Evolutionary conservation across 2,888 invertebrate genomes (phyloP), one percentile per base, ranked within the genome.

Genomic region (Oscheius sp.): DNA sequence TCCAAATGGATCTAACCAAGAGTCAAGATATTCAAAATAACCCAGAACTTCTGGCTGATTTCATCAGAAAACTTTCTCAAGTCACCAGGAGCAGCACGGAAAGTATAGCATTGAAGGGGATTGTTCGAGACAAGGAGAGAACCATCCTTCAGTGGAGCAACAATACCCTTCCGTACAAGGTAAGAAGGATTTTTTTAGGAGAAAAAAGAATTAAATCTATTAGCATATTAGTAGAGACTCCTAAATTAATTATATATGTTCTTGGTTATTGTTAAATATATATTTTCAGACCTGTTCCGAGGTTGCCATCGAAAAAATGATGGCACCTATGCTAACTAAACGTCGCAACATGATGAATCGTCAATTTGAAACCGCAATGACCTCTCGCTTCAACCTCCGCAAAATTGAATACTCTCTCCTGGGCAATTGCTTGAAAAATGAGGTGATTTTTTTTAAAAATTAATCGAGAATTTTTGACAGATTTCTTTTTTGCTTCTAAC

Each of bases 321-420:
- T 67, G 17, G 45, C 45, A 20, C 71, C 70, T 44, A 78, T 79
- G 80, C 63, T 72, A 63, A 71, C 71, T 38, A 77, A 75, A 54
- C 68, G 74, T 47, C 70, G 80, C 30, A 70, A 68, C 45, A 72
- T 67, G 38, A 73, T 78, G 47, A 77, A 73, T 59, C 63, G 74
- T 22, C 74, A 75, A 38, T 82, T 82, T 47, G 71, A 70, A 56
- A 74, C 72, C 45, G 65, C 70, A 1, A 82, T 82, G 82, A 79
- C 81, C 28, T 70, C 75, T 20, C 70, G 78, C 22, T 81, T 82
- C 74, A 77, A 80, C 56, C 75, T 82, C 38, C 64, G 73, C 8
- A 71, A 72, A 44, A 75, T 79, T 28, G 67, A 68, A n/a, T 45
- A 72, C 22, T 33, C 63, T 30, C 68, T 73, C 12, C 65, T 54